Base-by-base conservation (phyloP, 2,113 vertebrate genomes). In the Riparia riparia region DNA sequence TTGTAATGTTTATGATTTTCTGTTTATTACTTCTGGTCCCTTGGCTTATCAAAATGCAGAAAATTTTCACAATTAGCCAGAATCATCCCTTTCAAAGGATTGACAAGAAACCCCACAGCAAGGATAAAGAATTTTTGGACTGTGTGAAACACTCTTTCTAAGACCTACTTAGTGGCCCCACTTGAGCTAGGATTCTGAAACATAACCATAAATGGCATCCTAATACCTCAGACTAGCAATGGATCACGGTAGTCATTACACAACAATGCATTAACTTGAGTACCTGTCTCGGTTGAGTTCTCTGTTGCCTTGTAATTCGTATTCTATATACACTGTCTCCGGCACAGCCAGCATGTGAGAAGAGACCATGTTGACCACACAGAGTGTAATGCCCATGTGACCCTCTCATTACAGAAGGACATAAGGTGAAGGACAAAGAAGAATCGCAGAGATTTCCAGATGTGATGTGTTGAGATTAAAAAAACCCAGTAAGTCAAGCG, bases 391-490 rank as follows among this genome's bases (percentile, higher is more conserved):
- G 28, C 6, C n/a, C 17, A 2, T 14, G 19, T 21, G 25, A 29
- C 15, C n/a, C 20, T 60, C 29, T 12, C 2, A 2, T 64, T 86
- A 37, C 28, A 57, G 57, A 58, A 42, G 25, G 12, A 19, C 6
- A 8, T 42, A 37, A 86, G 21, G 24, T 65, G 21, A n/a, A 60
- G 18, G 12, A 47, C 47, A 71, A 60, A 12, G 24, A 56, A 81
- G 28, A 74, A 45, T 22, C 65, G 45, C 21, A 56, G 18, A 31
- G 6, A 17, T 77, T 77, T 83, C 21, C 54, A 78, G 21, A 49
- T 12, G 14, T 1, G 1, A 16, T 15, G 0, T 11, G 3, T 12
- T 72, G 41, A 61, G 64, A 56, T 0, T 19, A 9, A 29, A 39
- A 42, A 64, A 82, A 80, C 24, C 17, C 13, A 12, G 2, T 13